phyloP scores from a whole-genome alignment of 2,888 invertebrate species.

The Pandemis heparana region DNA sequence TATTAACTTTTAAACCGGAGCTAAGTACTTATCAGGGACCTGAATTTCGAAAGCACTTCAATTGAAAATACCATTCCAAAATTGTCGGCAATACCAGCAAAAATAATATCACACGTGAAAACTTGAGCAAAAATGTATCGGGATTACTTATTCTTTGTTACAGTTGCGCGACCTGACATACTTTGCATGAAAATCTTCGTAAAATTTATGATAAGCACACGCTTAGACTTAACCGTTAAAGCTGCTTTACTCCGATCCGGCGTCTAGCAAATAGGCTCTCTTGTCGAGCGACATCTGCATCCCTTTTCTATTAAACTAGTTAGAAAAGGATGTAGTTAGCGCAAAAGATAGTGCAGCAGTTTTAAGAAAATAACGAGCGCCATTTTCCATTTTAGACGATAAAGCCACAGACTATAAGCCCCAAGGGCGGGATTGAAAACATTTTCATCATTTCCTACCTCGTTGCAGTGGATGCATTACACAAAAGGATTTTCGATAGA shows the following conservation, averaged over 20 bases:
- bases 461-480: constrained; percentile 32
- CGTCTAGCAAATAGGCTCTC: background rate
- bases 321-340: background rate
- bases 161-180: background rate
- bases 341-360: background rate
- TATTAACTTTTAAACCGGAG: too few relatives aligned
- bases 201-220: background rate
- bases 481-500: constrained; percentile 36
- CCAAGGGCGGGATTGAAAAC: constrained; percentile 19
- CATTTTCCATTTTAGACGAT: constrained; percentile 23
- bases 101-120: too few relatives aligned
- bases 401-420: constrained; percentile 17
- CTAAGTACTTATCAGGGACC: too few relatives aligned
- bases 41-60: too few relatives aligned
- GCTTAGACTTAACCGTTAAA: background rate
- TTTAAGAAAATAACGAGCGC: constrained; percentile 11
- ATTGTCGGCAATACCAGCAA: too few relatives aligned
- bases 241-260: background rate
- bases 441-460: constrained; percentile 32
- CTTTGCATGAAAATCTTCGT: background rate
- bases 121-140: too few relatives aligned
- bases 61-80: too few relatives aligned
- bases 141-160: too few relatives aligned
- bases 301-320: background rate
- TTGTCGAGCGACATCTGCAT: background rate